Evolutionary conservation across 1,140 invertebrate genomes (phyloP), one percentile per base, ranked within the genome.

Genomic region (Drosophila lini): DNA sequence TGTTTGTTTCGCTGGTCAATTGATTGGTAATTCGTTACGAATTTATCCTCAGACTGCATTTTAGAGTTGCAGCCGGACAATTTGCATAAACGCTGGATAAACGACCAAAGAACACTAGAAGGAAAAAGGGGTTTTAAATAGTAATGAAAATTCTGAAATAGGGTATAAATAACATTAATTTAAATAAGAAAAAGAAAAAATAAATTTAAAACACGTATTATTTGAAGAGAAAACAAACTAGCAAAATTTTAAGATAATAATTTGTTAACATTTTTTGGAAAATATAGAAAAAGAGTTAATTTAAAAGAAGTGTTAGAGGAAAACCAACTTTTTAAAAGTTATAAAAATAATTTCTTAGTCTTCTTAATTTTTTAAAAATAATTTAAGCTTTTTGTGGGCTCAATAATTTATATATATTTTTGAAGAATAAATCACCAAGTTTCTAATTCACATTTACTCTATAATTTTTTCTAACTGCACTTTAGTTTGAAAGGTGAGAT

Each of bases 11-110:
- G 61, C 77, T 65, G 77, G 68, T 79, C 62, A 69, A 88, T 89
- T 82, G 76, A 82, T 88, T 86, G 71, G 71, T 86, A 71, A 78
- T 75, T 82, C 63, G 73, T 78, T 71, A 70, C 61, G 73, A 78
- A 78, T 78, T 71, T 77, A 83, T 83, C 62, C 69, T 59, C 44
- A 70, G 68, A 50, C 67, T 36, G 52, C 65, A 71, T 45, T 58
- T 75, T 57, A 36, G 44, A 61, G 42, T 40, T 62, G 42, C 25
- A 58, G 56, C 53, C 52, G 53, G 40, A 28, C 73, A 47, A 77
- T 77, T 77, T 77, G 74, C 74, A 77, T 77, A 77, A 77, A 77
- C 47, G 63, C 34, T 36, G 45, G 50, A 44, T 67, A 55, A 55
- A 55, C 52, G 52, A 55, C 32, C 19, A 5, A 5, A 53, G 3